These are phyloP conservation scores for Lamellibrachia satsuma DNA, from an alignment of 2,888 invertebrate species.

Conservation along the genomic window DNA sequence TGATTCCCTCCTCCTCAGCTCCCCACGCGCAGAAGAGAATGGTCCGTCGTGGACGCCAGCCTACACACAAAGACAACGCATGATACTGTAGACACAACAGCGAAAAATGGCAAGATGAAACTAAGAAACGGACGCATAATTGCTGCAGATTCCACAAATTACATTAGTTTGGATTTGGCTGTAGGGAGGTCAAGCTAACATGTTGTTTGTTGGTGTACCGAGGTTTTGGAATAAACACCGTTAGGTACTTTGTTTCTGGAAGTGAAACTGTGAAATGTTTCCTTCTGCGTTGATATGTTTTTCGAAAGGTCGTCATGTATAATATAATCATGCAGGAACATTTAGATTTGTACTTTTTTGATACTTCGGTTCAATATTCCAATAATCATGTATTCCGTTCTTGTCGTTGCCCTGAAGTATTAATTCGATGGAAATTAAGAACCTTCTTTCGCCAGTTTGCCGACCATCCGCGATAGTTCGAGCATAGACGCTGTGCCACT, in stretches of 20 bases:
- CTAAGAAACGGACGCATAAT: background rate
- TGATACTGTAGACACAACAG: too few relatives aligned
- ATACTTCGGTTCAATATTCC: background rate
- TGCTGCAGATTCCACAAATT: background rate
- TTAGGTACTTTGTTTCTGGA: too few relatives aligned
- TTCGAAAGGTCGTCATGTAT: too few relatives aligned
- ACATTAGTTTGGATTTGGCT: constrained; percentile 20
- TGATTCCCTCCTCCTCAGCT: constrained; percentile 68
- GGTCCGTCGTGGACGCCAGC: constrained; percentile 68
- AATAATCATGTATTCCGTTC: background rate
- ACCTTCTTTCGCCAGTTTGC: constrained; percentile 54
- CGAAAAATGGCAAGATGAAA: background rate
- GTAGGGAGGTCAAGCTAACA: background rate
- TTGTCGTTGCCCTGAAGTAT: background rate
- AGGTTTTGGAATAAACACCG: too few relatives aligned
- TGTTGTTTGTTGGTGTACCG: background rate
- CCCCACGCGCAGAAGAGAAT: constrained; percentile 69
- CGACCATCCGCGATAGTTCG: constrained; percentile 66
- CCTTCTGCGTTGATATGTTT: too few relatives aligned
- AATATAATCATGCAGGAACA: too few relatives aligned
- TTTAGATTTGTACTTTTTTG: too few relatives aligned
- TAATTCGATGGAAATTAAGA: background rate
- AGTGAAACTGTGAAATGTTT: too few relatives aligned
- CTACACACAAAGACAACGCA: constrained; percentile 39
- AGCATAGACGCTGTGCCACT: constrained; percentile 68